A percentile compares a stretch with the other conserved stretches of the same genome.
These are phyloP conservation scores for Xiphydria camelus DNA, from an alignment of 2,888 invertebrate genomes.

Conservation along the genomic window DNA sequence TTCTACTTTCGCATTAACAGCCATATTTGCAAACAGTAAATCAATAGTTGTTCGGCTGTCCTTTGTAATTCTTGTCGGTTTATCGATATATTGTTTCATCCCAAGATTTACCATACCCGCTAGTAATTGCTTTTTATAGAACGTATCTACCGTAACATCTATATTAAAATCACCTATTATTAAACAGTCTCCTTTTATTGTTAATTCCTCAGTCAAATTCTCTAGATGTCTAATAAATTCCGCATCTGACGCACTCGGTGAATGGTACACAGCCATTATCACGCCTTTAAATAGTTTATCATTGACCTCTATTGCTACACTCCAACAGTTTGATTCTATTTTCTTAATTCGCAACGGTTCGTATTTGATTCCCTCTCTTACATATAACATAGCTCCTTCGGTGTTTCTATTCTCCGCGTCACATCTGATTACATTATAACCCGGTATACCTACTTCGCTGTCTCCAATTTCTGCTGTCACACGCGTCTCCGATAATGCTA, in stretches of 20 bases:
- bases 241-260: slow-evolving; percentile 21
- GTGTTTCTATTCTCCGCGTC: slow-evolving; percentile 11
- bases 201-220: slow-evolving; percentile 7
- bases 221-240: slow-evolving; percentile 15
- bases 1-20: no score
- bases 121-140: slow-evolving; percentile 1
- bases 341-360: not conserved
- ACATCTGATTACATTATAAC: slow-evolving; percentile 13
- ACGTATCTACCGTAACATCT: no score
- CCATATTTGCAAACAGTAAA: no score
- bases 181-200: slow-evolving; percentile 13
- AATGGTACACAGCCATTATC: slow-evolving; percentile 16
- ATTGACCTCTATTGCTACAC: slow-evolving; percentile 14
- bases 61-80: slow-evolving; percentile 15
- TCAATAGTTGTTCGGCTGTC: slow-evolving; percentile 17
- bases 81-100: slow-evolving; percentile 15
- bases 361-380: slow-evolving; percentile 5
- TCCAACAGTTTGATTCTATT: slow-evolving; percentile 9
- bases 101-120: slow-evolving; percentile 6
- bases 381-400: slow-evolving; percentile 1
- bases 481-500: slow-evolving; percentile 14
- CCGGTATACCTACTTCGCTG: slow-evolving; percentile 13
- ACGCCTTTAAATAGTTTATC: slow-evolving; percentile 17
- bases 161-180: slow-evolving; percentile 14
- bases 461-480: slow-evolving; percentile 12